A percentile compares a stretch with the other conserved stretches of the same genome.
These are phyloP conservation scores for Tenthredo amoena DNA, from an alignment of 2,888 invertebrate genomes.

Conservation along the genomic window DNA sequence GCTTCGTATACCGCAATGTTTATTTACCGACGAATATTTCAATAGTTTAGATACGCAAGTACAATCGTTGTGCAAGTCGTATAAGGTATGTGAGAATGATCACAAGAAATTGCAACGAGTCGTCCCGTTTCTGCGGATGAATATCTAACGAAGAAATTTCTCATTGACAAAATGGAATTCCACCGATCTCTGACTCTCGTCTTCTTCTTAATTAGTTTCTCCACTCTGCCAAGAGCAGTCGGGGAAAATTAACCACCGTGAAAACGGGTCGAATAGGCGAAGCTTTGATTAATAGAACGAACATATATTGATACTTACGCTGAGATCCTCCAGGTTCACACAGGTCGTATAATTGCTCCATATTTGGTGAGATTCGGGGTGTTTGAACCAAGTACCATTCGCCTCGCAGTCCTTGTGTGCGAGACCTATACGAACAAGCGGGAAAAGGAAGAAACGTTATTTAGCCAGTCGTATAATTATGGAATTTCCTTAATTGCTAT, in stretches of 20 bases:
- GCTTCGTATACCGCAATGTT: no score
- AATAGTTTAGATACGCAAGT: not conserved
- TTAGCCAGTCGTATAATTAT: not conserved
- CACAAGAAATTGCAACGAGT: not conserved
- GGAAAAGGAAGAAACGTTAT: constrained; percentile 2
- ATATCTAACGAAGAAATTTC: not conserved
- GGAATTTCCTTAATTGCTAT: not conserved
- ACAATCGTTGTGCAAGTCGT: not conserved
- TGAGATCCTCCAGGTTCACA: constrained; percentile 85
- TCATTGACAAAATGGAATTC: not conserved
- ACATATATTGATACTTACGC: constrained; percentile 79
- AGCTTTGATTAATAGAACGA: constrained; percentile 7
- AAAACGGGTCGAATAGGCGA: not conserved
- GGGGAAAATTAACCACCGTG: constrained; percentile 13
- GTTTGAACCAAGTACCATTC: constrained; percentile 91
- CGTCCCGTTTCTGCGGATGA: not conserved
- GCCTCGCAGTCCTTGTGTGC: constrained; percentile 91
- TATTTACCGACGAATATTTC: not conserved
- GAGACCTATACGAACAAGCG: constrained; percentile 81
- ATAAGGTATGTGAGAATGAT: not conserved
- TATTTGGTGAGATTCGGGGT: constrained; percentile 86
- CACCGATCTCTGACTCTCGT: not conserved
- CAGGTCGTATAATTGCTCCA: constrained; percentile 97
- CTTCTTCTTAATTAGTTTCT: constrained; percentile 11
- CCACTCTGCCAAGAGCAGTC: not conserved